phyloP scores from a whole-genome alignment of 2,797 vertebrate genomes.

The Myotis vivesi region DNA sequence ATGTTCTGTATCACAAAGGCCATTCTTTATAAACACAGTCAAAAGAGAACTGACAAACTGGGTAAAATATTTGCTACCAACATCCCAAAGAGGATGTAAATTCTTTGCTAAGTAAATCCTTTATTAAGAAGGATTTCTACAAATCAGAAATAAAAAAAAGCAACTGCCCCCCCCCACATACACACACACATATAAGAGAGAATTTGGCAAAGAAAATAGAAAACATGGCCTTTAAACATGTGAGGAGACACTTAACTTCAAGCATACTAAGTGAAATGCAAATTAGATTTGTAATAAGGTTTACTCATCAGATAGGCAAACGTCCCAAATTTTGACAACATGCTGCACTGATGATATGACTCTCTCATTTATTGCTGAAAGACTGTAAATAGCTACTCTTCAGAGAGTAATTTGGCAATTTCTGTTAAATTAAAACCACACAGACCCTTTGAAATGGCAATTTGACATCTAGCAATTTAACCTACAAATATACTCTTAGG shows the following conservation, averaged over 20 bases:
- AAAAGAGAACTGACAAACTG: not conserved
- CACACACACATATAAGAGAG: not conserved
- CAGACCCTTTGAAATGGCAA: not conserved
- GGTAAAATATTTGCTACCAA: not conserved
- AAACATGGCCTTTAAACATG: not conserved
- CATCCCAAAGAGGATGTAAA: not conserved
- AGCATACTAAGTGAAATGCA: not conserved
- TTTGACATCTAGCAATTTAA: not conserved
- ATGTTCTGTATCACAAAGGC: not conserved
- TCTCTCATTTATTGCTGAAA: not conserved
- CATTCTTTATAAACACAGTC: not conserved
- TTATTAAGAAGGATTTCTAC: not conserved
- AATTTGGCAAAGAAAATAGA: not conserved
- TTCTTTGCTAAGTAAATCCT: not conserved
- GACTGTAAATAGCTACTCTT: not conserved
- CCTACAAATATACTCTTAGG: not conserved
- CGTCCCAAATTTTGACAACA: not conserved
- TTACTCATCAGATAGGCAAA: not conserved
- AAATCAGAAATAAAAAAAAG: constrained; percentile 22
- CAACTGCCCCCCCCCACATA: not conserved
- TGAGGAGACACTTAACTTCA: not conserved
- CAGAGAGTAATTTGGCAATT: not conserved
- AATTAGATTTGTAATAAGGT: not conserved
- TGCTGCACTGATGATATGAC: not conserved
- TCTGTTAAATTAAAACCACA: not conserved